These are phyloP conservation scores for Azemiops feae DNA, from an alignment of 2,113 vertebrate genomes.

Conservation along the genomic window DNA sequence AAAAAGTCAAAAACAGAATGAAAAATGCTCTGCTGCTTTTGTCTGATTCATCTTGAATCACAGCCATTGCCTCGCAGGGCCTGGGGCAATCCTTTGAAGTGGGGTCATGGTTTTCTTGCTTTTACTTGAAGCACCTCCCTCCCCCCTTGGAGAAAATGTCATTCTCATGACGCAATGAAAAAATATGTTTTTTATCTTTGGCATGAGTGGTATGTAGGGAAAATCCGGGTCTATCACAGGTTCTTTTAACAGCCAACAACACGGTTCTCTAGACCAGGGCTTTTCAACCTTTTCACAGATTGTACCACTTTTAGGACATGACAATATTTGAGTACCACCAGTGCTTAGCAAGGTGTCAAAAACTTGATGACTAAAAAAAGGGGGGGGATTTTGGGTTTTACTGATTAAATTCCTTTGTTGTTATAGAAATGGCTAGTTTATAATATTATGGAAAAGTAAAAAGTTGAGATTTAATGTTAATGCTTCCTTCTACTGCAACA, in stretches of 20 bases:
- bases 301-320: no score
- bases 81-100: not conserved
- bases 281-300: no score
- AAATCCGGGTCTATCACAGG: not conserved
- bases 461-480: no score
- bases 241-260: not conserved
- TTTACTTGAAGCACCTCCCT: not conserved
- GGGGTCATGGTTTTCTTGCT: conserved; percentile 17
- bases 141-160: not conserved
- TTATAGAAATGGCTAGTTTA: no score
- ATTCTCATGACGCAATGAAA: not conserved
- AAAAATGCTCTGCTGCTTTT: not conserved
- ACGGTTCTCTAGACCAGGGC: not conserved
- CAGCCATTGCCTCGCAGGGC: not conserved
- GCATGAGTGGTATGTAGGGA: not conserved
- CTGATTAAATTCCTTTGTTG: no score
- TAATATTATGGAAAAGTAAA: no score
- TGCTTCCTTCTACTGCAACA: no score
- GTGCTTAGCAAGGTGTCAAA: no score
- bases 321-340: no score
- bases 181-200: not conserved
- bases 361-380: no score
- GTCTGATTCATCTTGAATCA: conserved; percentile 7
- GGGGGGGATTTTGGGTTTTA: no score
- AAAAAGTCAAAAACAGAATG: not conserved